Percentiles rank a stretch among this genome's conserved stretches.
Evolutionary conservation across 2,113 vertebrate species (phyloP).

Genomic region (Casuarius casuarius): DNA sequence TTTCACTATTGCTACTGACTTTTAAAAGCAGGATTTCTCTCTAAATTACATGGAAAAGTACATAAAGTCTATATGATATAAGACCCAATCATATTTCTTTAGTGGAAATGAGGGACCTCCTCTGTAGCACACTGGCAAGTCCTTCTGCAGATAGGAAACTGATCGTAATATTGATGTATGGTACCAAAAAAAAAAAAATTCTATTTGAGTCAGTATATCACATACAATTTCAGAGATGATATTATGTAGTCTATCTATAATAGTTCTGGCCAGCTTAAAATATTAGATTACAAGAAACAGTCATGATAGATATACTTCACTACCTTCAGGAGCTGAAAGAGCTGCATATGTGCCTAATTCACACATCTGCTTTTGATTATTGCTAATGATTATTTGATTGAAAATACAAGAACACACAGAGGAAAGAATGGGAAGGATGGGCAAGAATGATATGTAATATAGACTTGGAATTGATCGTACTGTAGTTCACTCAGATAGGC

Average conservation of each 20-base stretch:
- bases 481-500: neutral
- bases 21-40: neutral
- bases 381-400: neutral
- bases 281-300: neutral
- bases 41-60: neutral
- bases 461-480: constrained; percentile 31
- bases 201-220: neutral
- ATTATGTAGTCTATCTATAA: neutral
- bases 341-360: neutral
- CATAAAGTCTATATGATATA: neutral
- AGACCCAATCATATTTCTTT: no score
- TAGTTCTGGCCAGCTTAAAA: neutral
- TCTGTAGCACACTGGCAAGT: no score
- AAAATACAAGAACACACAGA: neutral
- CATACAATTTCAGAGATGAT: neutral
- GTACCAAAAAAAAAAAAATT: no score
- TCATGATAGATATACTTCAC: neutral
- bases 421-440: neutral
- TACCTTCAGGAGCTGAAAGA: neutral
- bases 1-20: neutral
- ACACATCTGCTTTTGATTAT: neutral
- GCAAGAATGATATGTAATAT: neutral
- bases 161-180: no score
- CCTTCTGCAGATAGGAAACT: no score
- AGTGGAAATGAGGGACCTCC: no score